These are phyloP conservation scores for Crypturellus undulatus DNA, from an alignment of 2,113 vertebrate species.

Conservation along the genomic window DNA sequence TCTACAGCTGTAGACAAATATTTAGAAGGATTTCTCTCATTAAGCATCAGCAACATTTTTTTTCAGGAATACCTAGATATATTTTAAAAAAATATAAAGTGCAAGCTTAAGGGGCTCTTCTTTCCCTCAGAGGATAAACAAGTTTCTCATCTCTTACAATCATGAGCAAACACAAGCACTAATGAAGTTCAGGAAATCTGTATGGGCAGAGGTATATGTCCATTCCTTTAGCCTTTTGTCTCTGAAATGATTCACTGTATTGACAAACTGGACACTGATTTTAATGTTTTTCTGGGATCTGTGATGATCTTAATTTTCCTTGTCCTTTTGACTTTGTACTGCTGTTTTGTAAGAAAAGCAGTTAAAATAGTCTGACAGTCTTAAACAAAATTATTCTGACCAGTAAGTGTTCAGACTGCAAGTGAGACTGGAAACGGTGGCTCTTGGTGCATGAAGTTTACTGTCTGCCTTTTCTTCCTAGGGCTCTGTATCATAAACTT, in stretches of 20 bases:
- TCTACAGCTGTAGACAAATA: constrained; percentile 40
- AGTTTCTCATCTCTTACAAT: constrained; percentile 20
- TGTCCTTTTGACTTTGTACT: neutral
- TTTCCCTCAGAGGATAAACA: constrained; percentile 4
- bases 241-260: neutral
- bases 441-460: neutral
- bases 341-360: neutral
- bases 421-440: neutral
- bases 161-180: neutral
- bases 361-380: neutral
- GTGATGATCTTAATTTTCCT: neutral
- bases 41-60: constrained; percentile 36
- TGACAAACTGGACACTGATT: neutral
- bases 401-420: neutral
- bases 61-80: constrained; percentile 12
- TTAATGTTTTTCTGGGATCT: neutral
- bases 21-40: constrained; percentile 49
- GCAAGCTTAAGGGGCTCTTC: constrained; percentile 40
- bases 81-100: neutral
- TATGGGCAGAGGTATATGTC: neutral
- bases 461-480: neutral
- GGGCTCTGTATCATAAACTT: neutral
- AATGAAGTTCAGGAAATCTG: neutral
- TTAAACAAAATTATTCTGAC: neutral
- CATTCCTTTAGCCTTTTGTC: neutral